phyloP scores from a whole-genome alignment of 2,113 vertebrate species.

The Rutilus rutilus region DNA sequence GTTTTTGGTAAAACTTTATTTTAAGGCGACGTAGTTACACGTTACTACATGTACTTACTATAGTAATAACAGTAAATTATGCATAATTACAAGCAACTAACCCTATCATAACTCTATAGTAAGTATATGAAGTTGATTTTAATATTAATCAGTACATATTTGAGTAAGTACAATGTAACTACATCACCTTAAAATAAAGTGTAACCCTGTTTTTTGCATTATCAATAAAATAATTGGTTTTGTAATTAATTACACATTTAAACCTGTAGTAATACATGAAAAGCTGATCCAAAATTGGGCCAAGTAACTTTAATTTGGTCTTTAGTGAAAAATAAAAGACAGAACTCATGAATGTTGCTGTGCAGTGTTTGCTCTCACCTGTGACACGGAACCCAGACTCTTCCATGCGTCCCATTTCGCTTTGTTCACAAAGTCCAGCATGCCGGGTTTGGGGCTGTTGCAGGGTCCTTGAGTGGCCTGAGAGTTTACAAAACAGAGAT shows the following conservation, averaged over 20 bases:
- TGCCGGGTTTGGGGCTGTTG: constrained; percentile 83
- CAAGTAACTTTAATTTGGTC: background rate
- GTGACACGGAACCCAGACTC: constrained; percentile 81
- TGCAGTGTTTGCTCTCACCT: constrained; percentile 72
- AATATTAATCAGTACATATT: too few relatives aligned
- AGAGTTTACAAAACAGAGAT: constrained; percentile 37
- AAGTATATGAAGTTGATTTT: too few relatives aligned
- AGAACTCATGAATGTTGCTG: background rate
- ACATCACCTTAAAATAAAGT: too few relatives aligned
- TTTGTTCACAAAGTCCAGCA: constrained; percentile 90
- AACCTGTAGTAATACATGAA: background rate
- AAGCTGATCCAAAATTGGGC: background rate
- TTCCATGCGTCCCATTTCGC: constrained; percentile 93
- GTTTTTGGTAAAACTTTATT: too few relatives aligned
- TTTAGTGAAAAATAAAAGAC: background rate
- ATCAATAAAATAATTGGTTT: background rate
- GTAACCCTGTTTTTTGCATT: too few relatives aligned
- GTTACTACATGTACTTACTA: too few relatives aligned
- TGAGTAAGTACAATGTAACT: too few relatives aligned
- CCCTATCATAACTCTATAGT: too few relatives aligned
- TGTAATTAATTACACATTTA: background rate
- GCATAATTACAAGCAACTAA: too few relatives aligned
- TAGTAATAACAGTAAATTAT: too few relatives aligned
- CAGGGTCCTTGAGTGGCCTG: constrained; percentile 90
- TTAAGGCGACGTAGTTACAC: too few relatives aligned